Conservation (phyloP, 2,888 invertebrate species). For the Leptogaster cylindrica region DNA sequence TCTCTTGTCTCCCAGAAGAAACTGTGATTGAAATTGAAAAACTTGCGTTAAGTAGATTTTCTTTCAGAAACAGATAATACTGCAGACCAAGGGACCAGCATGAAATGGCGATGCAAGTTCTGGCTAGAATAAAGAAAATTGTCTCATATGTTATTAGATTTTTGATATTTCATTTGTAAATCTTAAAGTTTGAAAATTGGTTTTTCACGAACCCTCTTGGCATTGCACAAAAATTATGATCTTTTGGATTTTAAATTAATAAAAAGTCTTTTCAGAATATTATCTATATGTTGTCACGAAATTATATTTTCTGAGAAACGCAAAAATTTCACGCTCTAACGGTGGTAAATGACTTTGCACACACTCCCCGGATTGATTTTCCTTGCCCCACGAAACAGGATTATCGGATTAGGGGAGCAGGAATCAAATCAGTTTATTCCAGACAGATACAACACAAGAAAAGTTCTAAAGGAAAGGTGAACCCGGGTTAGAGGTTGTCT, state of each 20-base stretch:
- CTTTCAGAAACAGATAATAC: too few relatives aligned
- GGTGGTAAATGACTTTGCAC: constrained; percentile 16
- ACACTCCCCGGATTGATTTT: constrained; percentile 21
- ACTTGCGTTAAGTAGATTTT: too few relatives aligned
- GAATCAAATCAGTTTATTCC: constrained; percentile 30
- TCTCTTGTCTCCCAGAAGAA: too few relatives aligned
- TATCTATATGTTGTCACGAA: not conserved
- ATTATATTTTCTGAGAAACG: not conserved
- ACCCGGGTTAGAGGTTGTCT: not conserved
- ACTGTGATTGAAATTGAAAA: too few relatives aligned
- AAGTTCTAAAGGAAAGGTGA: not conserved
- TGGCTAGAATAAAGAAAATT: too few relatives aligned
- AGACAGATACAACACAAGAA: constrained; percentile 22
- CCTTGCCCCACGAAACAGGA: constrained; percentile 9
- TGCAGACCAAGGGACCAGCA: too few relatives aligned
- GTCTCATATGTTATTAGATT: too few relatives aligned
- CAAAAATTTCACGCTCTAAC: constrained; percentile 1
- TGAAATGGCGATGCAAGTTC: too few relatives aligned
- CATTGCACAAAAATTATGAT: too few relatives aligned
- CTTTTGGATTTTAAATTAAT: too few relatives aligned
- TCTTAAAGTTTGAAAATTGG: not conserved
- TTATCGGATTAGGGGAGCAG: constrained; percentile 14
- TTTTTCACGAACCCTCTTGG: not conserved
- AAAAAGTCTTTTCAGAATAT: too few relatives aligned
- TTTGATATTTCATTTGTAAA: too few relatives aligned